Evolutionary conservation across 2,888 invertebrate genomes (phyloP).

Genomic region (Gari tellinella): DNA sequence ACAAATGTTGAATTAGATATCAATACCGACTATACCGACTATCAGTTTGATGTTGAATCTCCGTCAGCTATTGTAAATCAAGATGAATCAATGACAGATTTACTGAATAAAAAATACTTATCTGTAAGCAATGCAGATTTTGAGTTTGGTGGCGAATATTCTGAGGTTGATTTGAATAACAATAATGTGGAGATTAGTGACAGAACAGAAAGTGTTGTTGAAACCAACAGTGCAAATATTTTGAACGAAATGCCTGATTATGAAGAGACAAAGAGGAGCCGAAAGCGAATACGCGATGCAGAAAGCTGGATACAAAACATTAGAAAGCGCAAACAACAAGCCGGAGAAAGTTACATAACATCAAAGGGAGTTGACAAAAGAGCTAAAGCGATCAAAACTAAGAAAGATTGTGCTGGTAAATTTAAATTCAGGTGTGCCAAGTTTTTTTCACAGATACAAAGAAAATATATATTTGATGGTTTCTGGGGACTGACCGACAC

Average conservation of each 20-base stretch:
- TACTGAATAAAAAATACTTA: neutral
- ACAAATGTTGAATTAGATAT: neutral
- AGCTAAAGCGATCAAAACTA: slow-evolving; percentile 18
- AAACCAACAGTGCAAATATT: neutral
- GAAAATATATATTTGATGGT: slow-evolving; percentile 21
- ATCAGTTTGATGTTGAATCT: neutral
- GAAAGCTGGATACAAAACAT: slow-evolving; percentile 26
- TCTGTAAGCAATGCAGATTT: neutral
- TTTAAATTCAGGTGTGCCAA: slow-evolving; percentile 37
- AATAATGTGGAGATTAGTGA: neutral
- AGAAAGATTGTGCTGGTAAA: slow-evolving; percentile 35
- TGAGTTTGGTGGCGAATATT: no score
- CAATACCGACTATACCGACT: neutral
- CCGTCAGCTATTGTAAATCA: neutral
- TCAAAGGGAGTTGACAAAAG: slow-evolving; percentile 8
- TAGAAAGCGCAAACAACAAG: slow-evolving; percentile 22
- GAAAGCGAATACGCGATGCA: slow-evolving; percentile 24
- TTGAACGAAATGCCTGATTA: no score
- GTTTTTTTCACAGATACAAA: slow-evolving; percentile 8
- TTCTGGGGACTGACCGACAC: slow-evolving; percentile 39
- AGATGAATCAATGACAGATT: neutral
- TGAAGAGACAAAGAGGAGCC: slow-evolving; percentile 10
- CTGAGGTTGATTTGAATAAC: no score
- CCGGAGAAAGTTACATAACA: slow-evolving; percentile 17
- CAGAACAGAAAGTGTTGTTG: neutral